A percentile compares a stretch with the other conserved stretches of the same genome.
Evolutionary conservation across 2,888 invertebrate species (phyloP).

Genomic region (Tiliacea aurago): DNA sequence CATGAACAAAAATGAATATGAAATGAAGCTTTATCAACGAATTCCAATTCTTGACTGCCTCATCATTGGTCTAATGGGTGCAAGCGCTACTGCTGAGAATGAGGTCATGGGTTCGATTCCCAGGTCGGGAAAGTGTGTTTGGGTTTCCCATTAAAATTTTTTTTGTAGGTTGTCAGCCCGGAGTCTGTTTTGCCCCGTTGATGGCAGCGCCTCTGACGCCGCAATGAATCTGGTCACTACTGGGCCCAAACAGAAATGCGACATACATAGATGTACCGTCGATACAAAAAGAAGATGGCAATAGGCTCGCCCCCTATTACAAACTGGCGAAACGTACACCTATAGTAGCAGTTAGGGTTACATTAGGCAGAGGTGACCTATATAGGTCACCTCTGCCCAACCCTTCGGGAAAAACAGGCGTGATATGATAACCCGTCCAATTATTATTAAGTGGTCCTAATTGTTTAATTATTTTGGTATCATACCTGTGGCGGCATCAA

Average conservation of each 20-base stretch:
- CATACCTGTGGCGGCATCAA: no score
- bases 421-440: no score
- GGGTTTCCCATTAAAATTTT: neutral
- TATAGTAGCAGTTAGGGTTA: no score
- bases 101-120: neutral
- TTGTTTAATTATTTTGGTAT: neutral
- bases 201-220: neutral
- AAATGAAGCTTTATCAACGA: neutral
- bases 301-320: neutral
- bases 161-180: neutral
- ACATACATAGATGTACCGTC: no score
- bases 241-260: no score
- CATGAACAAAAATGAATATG: neutral
- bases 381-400: neutral
- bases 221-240: no score
- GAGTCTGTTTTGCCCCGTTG: neutral
- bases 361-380: no score
- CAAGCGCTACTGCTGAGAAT: neutral
- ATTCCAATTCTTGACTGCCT: neutral
- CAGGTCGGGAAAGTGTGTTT: neutral
- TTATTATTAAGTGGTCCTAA: neutral
- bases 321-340: neutral
- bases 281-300: neutral
- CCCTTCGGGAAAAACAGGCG: neutral
- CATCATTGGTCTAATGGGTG: neutral